Evolutionary conservation across 2,888 invertebrate species (phyloP).

Genomic region (Melitaea athalia): DNA sequence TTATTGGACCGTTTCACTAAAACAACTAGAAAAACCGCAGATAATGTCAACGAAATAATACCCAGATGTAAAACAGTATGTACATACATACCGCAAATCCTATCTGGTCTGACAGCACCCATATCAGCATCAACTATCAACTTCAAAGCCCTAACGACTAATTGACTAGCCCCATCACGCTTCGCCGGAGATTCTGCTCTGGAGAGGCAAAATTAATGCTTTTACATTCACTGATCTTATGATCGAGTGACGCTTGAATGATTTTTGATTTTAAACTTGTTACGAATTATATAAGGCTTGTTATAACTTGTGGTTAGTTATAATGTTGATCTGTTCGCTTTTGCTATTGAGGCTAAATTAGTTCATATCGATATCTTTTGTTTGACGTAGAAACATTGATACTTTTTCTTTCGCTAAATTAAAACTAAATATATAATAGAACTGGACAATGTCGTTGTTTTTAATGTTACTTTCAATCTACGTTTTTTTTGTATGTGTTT

Average conservation of each 20-base stretch:
- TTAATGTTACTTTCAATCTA: no score
- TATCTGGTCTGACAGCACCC: slow-evolving; percentile 42
- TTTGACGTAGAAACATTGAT: no score
- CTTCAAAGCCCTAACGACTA: slow-evolving; percentile 45
- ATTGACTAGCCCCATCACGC: slow-evolving; percentile 45
- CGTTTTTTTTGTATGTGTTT: no score
- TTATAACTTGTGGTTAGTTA: slow-evolving; percentile 7
- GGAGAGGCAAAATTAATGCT: slow-evolving; percentile 36
- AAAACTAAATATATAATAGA: no score
- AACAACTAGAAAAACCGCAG: neutral
- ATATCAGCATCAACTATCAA: slow-evolving; percentile 46
- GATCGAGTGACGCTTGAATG: slow-evolving; percentile 37
- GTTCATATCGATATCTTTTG: neutral
- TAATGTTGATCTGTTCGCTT: neutral
- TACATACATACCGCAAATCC: slow-evolving; percentile 30
- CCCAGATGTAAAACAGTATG: slow-evolving; percentile 22
- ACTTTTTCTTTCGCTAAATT: no score
- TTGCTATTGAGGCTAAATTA: neutral
- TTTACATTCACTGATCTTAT: slow-evolving; percentile 35
- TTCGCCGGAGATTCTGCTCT: slow-evolving; percentile 34
- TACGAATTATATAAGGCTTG: slow-evolving; percentile 3
- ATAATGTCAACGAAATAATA: slow-evolving; percentile 3
- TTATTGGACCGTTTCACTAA: no score
- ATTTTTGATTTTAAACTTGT: slow-evolving; percentile 32
- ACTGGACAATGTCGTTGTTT: no score